Conservation (phyloP, 1,140 invertebrate genomes). For the Philopotamus ludificatus region DNA sequence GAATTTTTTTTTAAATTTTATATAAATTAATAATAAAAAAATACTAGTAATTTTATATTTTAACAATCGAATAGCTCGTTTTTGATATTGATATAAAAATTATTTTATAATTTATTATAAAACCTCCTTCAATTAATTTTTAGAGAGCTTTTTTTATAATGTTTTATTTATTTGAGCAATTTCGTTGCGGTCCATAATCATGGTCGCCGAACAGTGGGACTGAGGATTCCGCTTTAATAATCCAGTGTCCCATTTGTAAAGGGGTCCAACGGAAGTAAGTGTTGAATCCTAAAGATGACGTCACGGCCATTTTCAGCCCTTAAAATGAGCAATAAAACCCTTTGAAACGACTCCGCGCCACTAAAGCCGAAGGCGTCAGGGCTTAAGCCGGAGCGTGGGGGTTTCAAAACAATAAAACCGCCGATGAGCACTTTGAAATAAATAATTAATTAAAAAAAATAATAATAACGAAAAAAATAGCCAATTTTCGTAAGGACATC, state of each 20-base stretch:
- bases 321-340: slow-evolving; percentile 34
- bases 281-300: slow-evolving; percentile 12
- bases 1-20: too few relatives aligned
- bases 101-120: too few relatives aligned
- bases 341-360: slow-evolving; percentile 15
- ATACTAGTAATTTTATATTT: too few relatives aligned
- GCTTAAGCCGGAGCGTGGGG: too few relatives aligned
- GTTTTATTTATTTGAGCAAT: not conserved
- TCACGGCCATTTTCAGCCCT: slow-evolving; percentile 18
- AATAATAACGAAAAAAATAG: too few relatives aligned
- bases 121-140: not conserved
- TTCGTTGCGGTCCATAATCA: not conserved
- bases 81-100: too few relatives aligned
- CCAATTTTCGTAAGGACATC: too few relatives aligned
- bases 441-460: too few relatives aligned
- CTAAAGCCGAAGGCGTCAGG: slow-evolving; percentile 5
- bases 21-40: too few relatives aligned
- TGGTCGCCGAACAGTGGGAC: not conserved
- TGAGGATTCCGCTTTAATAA: slow-evolving; percentile 20
- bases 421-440: too few relatives aligned
- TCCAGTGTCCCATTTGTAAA: not conserved
- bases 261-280: not conserved
- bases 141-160: not conserved
- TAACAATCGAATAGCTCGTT: too few relatives aligned
- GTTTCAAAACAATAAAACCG: too few relatives aligned